Evolutionary conservation across 2,888 invertebrate genomes (phyloP), one percentile per base, ranked within the genome.

Genomic region (Cataglyphis livida): DNA sequence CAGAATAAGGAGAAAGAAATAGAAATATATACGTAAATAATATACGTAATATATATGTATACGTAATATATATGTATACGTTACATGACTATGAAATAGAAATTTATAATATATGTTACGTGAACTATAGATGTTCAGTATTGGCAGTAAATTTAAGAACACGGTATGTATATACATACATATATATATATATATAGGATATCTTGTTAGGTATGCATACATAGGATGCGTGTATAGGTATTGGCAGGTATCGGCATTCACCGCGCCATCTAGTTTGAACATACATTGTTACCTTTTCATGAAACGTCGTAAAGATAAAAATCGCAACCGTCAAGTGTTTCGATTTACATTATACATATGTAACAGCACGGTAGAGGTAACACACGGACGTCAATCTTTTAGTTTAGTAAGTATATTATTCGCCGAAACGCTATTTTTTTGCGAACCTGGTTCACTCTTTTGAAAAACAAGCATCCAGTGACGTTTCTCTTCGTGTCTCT

Each of bases 391-490:
- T 59, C 65, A 44, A 81, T 70, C 79, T 85, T 51, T 51, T 54
- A 35, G 51, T 81, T 25, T 82, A 82, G 88, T 88, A 70, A 84
- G 88, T 88, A 88, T 12, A 32, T 18, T 9, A 75, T 51, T 21
- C n/a, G 32, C 0, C 7, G 28, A 28, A 5, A 32, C 32, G n/a
- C 12, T 35, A 10, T 15, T 28, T 15, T 9, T 10, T 10, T 15
- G 7, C 38, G 12, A 28, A 21, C 1, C 25, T 18, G 10, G 6
- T 57, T 48, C 32, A 18, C 5, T 6, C 57, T 62, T 9, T 6
- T 25, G 41, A 81, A 10, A 57, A 32, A 88, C 85, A 83, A 84
- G 87, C 86, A 87, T 87, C 79, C 81, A 82, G 79, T 88, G 87
- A 87, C 88, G 83, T 73, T 71, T 84, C 44, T 25, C 28, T 61